A percentile compares a stretch with the other conserved stretches of the same genome.
phyloP scores from a whole-genome alignment of 2,113 vertebrate species.

The Pomatostomus ruficeps region DNA sequence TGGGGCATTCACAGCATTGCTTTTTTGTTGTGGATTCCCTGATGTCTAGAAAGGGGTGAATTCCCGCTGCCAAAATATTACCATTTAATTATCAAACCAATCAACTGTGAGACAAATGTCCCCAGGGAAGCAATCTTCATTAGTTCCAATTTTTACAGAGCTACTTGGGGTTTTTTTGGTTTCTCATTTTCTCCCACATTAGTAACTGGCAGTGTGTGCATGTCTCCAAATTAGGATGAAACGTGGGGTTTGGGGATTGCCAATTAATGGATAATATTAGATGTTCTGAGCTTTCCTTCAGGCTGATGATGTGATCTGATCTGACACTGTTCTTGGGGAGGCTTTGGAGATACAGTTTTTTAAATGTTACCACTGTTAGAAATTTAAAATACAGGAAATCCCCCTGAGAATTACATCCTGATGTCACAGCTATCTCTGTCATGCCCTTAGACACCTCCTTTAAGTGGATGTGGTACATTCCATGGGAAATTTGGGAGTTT shows the following conservation, averaged over 20 bases:
- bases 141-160: constrained; percentile 21
- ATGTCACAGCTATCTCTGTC: neutral
- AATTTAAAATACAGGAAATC: neutral
- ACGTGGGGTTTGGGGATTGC: neutral
- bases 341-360: neutral
- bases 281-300: neutral
- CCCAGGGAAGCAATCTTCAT: constrained; percentile 15
- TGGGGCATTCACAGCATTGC: neutral
- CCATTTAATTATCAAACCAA: constrained; percentile 43
- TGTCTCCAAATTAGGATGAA: neutral
- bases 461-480: neutral
- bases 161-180: constrained; percentile 22
- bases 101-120: constrained; percentile 30
- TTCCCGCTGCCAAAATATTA: constrained; percentile 1
- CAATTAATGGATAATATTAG: neutral
- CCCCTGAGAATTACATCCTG: neutral
- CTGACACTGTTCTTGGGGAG: neutral
- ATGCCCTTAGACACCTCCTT: neutral
- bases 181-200: constrained; percentile 29
- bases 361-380: neutral
- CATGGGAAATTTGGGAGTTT: neutral
- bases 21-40: constrained; percentile 29
- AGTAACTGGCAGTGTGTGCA: neutral
- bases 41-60: constrained; percentile 23
- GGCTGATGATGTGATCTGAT: neutral